A percentile compares a stretch with the other conserved stretches of the same genome.
phyloP scores from a whole-genome alignment of 2,797 vertebrate genomes.

The Hemibagrus guttatus region DNA sequence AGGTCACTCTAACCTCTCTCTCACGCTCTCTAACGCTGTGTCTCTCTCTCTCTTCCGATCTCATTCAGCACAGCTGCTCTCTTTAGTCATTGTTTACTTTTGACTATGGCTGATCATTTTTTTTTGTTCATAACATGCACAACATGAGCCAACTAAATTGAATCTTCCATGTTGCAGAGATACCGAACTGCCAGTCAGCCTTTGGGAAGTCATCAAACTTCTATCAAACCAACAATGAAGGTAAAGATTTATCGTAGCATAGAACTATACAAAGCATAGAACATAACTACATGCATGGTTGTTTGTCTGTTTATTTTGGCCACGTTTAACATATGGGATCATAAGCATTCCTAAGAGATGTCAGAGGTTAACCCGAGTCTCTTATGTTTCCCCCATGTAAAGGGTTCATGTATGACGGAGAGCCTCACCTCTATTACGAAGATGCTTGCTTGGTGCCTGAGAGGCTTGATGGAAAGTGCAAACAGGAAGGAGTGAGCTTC shows the following conservation, averaged over 20 bases:
- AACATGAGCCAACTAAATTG: background rate
- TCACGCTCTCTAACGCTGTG: background rate
- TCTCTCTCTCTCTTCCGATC: background rate
- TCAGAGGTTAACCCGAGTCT: background rate
- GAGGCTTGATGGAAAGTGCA: slow-evolving; percentile 83
- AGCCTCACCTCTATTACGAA: slow-evolving; percentile 84
- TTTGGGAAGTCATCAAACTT: slow-evolving; percentile 79
- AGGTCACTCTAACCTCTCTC: background rate
- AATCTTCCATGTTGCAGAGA: slow-evolving; percentile 75
- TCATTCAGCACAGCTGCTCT: background rate
- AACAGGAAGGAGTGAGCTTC: slow-evolving; percentile 73
- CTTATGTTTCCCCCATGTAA: background rate
- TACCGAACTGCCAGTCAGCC: slow-evolving; percentile 89
- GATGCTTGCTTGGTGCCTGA: slow-evolving; percentile 92
- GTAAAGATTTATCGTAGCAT: slow-evolving; percentile 74
- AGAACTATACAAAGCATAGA: too few species aligned
- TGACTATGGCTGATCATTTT: background rate
- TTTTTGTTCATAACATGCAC: background rate
- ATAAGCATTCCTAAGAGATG: background rate
- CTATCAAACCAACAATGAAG: slow-evolving; percentile 78
- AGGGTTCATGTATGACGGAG: slow-evolving; percentile 86
- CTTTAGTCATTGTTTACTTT: background rate
- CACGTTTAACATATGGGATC: background rate
- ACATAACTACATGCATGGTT: background rate
- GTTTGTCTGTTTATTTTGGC: background rate